Percentiles rank a stretch among this genome's conserved stretches.
Conservation (phyloP, 2,113 vertebrate species). For the Anarhynchus alexandrinus region DNA sequence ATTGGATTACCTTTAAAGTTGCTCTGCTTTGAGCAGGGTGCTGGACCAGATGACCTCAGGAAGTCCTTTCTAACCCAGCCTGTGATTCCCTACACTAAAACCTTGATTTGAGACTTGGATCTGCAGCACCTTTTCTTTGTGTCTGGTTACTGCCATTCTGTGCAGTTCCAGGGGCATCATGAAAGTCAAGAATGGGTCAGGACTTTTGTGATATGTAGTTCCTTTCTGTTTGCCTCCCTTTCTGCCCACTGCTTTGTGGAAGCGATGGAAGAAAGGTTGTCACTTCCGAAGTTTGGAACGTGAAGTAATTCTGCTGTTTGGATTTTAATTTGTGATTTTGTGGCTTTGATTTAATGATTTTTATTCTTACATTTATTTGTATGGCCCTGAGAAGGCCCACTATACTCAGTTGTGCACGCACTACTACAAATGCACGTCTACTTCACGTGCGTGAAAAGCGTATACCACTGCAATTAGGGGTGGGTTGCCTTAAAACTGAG, state of each 20-base stretch:
- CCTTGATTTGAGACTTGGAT: not conserved
- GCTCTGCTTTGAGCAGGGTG: not conserved
- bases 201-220: not conserved
- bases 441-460: rapidly evolving
- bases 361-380: not conserved
- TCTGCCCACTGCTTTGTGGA: not conserved
- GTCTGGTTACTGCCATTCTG: not conserved
- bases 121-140: not conserved
- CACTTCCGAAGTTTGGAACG: not conserved
- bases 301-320: not conserved
- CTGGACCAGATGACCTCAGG: not conserved
- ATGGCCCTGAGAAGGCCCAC: not conserved
- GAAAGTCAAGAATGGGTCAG: not conserved
- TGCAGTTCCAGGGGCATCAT: not conserved
- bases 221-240: not conserved
- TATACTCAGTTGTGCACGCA: not conserved
- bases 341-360: not conserved
- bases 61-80: not conserved
- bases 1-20: not conserved
- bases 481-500: not conserved
- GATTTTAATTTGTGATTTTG: not conserved
- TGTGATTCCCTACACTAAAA: not conserved
- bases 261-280: not conserved
- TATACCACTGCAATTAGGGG: not conserved
- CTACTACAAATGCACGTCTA: not conserved